A percentile compares a stretch with the other conserved stretches of the same genome.
phyloP scores from a whole-genome alignment of 2,888 invertebrate species.

The Platycnemis pennipes region DNA sequence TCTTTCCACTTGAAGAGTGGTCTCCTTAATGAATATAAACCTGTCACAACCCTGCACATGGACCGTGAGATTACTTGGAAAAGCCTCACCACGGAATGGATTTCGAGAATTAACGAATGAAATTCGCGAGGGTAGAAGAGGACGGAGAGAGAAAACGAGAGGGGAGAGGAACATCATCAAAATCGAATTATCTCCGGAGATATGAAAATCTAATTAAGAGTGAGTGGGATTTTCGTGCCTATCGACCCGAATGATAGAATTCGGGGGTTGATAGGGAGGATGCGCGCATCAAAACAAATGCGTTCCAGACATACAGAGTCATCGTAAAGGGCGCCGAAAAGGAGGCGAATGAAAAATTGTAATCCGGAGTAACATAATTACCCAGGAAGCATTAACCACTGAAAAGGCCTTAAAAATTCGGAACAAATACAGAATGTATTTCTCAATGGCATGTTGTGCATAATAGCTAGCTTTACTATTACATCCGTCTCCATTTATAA shows the following conservation, averaged over 20 bases:
- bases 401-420: no score
- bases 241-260: slow-evolving; percentile 7
- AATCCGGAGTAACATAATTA: no score
- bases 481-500: no score
- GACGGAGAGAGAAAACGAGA: neutral
- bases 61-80: neutral
- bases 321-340: no score
- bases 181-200: slow-evolving; percentile 7
- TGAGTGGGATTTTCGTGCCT: neutral
- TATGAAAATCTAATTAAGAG: slow-evolving; percentile 36
- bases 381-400: no score
- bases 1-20: neutral
- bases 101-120: slow-evolving; percentile 15
- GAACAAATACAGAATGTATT: no score
- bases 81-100: neutral
- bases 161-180: slow-evolving; percentile 3
- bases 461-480: no score
- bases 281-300: neutral
- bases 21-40: neutral
- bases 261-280: neutral
- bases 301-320: neutral
- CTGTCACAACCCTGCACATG: neutral
- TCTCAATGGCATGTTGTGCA: no score
- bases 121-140: neutral
- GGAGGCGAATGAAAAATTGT: no score